Evolutionary conservation across 2,888 invertebrate species (phyloP).

Genomic region (Chrysolina americana): DNA sequence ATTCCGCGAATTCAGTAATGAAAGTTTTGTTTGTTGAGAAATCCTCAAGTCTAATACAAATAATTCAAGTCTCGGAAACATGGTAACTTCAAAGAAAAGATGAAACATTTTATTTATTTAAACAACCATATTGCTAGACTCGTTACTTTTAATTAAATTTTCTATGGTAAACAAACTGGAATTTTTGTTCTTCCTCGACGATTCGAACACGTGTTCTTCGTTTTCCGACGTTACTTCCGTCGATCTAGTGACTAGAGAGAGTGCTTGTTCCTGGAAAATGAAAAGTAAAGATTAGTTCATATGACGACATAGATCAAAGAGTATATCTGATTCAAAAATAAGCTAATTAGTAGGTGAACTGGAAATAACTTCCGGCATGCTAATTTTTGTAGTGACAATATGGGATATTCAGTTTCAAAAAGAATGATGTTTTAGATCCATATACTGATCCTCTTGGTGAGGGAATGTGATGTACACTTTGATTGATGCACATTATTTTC

Average conservation of each 20-base stretch:
- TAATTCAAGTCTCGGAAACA: slow-evolving; percentile 62
- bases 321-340: background rate
- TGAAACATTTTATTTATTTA: slow-evolving; percentile 62
- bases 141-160: slow-evolving; percentile 68
- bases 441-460: too few relatives aligned
- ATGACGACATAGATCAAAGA: background rate
- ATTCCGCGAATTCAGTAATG: slow-evolving; percentile 11
- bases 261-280: slow-evolving; percentile 63
- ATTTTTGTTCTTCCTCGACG: slow-evolving; percentile 64
- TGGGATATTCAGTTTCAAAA: too few relatives aligned
- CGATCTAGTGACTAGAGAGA: slow-evolving; percentile 60
- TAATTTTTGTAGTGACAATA: too few relatives aligned
- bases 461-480: too few relatives aligned
- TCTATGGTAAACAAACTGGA: slow-evolving; percentile 69
- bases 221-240: slow-evolving; percentile 44
- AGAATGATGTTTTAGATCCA: too few relatives aligned
- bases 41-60: slow-evolving; percentile 60
- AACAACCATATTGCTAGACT: slow-evolving; percentile 61
- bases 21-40: slow-evolving; percentile 51
- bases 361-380: too few relatives aligned
- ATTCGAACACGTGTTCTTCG: slow-evolving; percentile 48
- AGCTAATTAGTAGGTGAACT: background rate
- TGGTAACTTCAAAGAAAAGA: slow-evolving; percentile 62
- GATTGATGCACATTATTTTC: too few relatives aligned
- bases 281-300: slow-evolving; percentile 33